A percentile compares a stretch with the other conserved stretches of the same genome.
Conservation (phyloP, 2,888 invertebrate genomes). For the Pachydiplax longipennis region DNA sequence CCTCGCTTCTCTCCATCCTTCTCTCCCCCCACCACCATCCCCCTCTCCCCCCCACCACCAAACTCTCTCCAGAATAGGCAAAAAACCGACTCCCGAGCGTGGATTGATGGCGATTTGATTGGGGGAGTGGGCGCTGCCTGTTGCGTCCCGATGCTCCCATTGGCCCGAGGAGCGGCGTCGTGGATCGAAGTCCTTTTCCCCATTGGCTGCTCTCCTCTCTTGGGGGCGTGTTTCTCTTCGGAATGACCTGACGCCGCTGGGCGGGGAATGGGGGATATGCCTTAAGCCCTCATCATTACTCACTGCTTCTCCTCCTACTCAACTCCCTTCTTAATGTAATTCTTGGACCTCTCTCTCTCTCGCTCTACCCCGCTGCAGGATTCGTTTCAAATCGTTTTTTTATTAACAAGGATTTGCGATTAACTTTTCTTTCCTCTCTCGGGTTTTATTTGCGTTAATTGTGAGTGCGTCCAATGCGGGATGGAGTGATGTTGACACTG, state of each 20-base stretch:
- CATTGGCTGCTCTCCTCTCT: not conserved
- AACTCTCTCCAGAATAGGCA: not conserved
- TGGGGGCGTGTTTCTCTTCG: not conserved
- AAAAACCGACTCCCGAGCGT: not conserved
- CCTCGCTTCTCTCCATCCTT: not conserved
- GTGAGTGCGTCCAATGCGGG: too few relatives aligned
- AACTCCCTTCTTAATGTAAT: not conserved
- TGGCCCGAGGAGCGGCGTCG: not conserved
- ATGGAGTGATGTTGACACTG: too few relatives aligned
- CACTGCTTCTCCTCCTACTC: not conserved
- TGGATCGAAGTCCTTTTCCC: not conserved
- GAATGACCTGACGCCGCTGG: not conserved
- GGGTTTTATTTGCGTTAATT: too few relatives aligned
- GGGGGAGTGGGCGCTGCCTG: slow-evolving; percentile 47
- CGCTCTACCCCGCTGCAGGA: not conserved
- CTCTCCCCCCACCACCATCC: not conserved
- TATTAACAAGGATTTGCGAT: too few relatives aligned
- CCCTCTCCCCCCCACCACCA: not conserved
- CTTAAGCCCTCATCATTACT: not conserved
- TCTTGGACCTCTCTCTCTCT: not conserved
- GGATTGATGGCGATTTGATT: slow-evolving; percentile 48
- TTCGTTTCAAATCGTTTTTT: too few relatives aligned
- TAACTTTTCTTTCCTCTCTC: too few relatives aligned
- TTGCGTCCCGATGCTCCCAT: slow-evolving; percentile 38
- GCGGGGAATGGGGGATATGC: not conserved